These are phyloP conservation scores for Drosophila siamana DNA, from an alignment of 2,888 invertebrate species.

Conservation along the genomic window DNA sequence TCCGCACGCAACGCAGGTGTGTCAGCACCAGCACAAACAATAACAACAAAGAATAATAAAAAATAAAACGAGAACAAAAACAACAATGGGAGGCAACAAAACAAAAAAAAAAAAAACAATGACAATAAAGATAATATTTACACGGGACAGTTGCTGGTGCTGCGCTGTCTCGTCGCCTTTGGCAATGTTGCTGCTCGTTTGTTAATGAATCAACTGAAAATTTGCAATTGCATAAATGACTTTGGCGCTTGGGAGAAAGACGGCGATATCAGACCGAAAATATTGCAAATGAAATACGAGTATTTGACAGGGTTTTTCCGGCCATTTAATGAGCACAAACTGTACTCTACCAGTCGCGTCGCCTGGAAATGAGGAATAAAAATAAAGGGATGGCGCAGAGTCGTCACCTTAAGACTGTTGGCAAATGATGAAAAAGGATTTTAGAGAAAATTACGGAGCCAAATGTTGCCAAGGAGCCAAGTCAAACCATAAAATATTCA, in stretches of 20 bases:
- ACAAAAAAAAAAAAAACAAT: slow-evolving; percentile 46
- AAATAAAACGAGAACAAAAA: slow-evolving; percentile 12
- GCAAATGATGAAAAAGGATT: slow-evolving; percentile 69
- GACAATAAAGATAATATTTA: slow-evolving; percentile 65
- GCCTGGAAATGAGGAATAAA: not conserved
- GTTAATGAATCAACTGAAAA: slow-evolving; percentile 57
- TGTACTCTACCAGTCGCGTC: slow-evolving; percentile 17
- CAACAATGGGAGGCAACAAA: slow-evolving; percentile 18
- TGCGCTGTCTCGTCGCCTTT: slow-evolving; percentile 6
- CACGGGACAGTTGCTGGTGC: slow-evolving; percentile 28
- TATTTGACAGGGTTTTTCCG: slow-evolving; percentile 14
- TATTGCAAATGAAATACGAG: slow-evolving; percentile 25
- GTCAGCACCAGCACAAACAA: slow-evolving; percentile 23
- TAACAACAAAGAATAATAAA: slow-evolving; percentile 22
- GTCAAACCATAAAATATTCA: slow-evolving; percentile 81
- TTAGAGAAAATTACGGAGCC: slow-evolving; percentile 68
- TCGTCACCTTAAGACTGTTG: slow-evolving; percentile 26
- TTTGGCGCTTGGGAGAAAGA: slow-evolving; percentile 14
- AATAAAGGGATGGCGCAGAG: not conserved
- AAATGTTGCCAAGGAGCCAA: slow-evolving; percentile 77
- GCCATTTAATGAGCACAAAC: slow-evolving; percentile 39
- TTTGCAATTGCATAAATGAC: slow-evolving; percentile 62
- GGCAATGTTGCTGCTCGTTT: slow-evolving; percentile 33
- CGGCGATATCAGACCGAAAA: slow-evolving; percentile 17
- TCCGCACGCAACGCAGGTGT: slow-evolving; percentile 57